A percentile compares a stretch with the other conserved stretches of the same genome.
These are phyloP conservation scores for Neoaliturus tenellus DNA, from an alignment of 2,888 invertebrate genomes.

Conservation along the genomic window DNA sequence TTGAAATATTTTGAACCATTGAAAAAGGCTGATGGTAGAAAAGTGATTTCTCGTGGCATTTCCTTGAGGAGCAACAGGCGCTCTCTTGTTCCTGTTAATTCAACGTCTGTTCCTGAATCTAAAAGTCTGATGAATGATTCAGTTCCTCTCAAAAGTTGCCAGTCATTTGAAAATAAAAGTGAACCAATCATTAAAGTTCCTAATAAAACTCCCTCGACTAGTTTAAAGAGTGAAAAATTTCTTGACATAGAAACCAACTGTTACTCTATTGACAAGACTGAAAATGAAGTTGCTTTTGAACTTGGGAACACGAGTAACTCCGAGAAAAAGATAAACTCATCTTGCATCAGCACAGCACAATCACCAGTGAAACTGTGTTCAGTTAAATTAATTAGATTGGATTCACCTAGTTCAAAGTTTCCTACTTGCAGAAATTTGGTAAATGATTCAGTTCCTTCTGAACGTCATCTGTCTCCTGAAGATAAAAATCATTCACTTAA, in stretches of 20 bases:
- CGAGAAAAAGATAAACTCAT: background rate
- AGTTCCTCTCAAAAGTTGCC: background rate
- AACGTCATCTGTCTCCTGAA: no score
- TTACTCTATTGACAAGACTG: no score
- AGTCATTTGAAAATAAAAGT: no score
- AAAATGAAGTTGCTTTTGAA: no score
- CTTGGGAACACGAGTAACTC: no score
- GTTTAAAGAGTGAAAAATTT: background rate
- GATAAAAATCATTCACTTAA: no score
- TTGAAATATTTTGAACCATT: background rate
- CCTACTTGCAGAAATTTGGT: background rate
- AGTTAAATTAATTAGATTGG: background rate
- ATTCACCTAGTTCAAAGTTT: no score
- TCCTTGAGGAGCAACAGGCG: background rate
- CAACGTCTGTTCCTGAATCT: background rate
- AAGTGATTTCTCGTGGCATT: background rate
- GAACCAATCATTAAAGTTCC: background rate
- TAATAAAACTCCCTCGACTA: no score
- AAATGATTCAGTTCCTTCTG: background rate
- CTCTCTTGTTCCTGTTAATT: background rate
- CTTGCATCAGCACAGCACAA: background rate
- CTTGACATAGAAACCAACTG: no score
- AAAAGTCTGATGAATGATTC: background rate
- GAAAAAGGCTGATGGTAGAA: no score
- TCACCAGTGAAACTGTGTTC: constrained; percentile 34